Evolutionary conservation across 2,888 invertebrate genomes (phyloP).

Genomic region (Sympetrum striolatum): DNA sequence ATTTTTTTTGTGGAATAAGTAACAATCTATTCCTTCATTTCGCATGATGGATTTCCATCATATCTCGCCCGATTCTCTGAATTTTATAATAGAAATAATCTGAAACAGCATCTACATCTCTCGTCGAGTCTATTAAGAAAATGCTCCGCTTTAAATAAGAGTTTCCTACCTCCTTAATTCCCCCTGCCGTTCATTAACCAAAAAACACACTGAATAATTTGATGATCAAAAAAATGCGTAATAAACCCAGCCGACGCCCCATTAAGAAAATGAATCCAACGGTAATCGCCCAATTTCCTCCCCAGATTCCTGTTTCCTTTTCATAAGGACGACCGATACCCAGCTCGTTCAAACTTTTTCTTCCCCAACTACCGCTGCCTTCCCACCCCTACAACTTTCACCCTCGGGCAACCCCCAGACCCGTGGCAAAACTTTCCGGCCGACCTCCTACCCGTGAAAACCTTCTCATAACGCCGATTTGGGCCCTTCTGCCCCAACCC

Average conservation of each 20-base stretch:
- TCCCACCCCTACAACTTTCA: not conserved
- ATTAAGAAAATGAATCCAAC: not conserved
- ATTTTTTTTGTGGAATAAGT: no score
- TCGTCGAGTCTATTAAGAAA: no score
- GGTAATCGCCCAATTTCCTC: not conserved
- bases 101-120: no score
- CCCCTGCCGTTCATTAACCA: no score
- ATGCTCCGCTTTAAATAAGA: no score
- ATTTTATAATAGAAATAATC: no score
- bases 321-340: not conserved
- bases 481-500: not conserved
- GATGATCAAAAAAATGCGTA: no score
- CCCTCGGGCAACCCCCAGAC: not conserved
- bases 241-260: not conserved
- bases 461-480: not conserved
- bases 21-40: no score
- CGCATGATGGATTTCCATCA: no score
- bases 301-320: not conserved
- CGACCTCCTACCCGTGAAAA: not conserved
- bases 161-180: no score
- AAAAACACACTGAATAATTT: no score
- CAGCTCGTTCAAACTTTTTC: not conserved
- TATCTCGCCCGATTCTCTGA: no score
- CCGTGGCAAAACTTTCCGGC: not conserved
- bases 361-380: not conserved